Conservation (phyloP, 2,888 invertebrate genomes). For the Latrodectus elegans region DNA sequence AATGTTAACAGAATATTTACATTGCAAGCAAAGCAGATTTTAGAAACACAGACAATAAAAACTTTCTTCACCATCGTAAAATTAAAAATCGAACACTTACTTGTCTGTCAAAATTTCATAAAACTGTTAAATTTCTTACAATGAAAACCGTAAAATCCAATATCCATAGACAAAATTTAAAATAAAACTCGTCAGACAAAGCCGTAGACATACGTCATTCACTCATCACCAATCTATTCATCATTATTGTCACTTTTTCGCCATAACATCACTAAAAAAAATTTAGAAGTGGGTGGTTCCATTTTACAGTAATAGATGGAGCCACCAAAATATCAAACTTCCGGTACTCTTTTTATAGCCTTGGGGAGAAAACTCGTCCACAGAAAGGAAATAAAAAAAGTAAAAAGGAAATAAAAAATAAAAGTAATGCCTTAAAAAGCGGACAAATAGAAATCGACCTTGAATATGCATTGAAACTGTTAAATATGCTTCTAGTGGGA, state of each 20-base stretch:
- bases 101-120: too few species aligned
- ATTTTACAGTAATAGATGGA: constrained; percentile 2
- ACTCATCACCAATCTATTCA: neutral
- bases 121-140: too few species aligned
- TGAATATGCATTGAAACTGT: constrained; percentile 24
- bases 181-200: too few species aligned
- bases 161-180: too few species aligned
- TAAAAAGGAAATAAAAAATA: neutral
- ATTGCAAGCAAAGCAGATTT: too few species aligned
- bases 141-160: too few species aligned
- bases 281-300: neutral
- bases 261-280: neutral
- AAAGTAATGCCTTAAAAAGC: neutral
- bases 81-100: too few species aligned
- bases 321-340: constrained; percentile 4
- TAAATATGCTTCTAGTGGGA: constrained; percentile 16
- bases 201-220: neutral
- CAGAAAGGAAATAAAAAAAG: neutral
- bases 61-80: too few species aligned
- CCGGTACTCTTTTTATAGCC: neutral
- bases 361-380: constrained; percentile 5
- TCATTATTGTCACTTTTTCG: neutral
- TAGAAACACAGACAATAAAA: too few species aligned
- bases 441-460: constrained; percentile 34
- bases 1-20: too few species aligned